Evolutionary conservation across 1,140 invertebrate species (phyloP), one percentile per base, ranked within the genome.

Genomic region (Drosophila aff.): DNA sequence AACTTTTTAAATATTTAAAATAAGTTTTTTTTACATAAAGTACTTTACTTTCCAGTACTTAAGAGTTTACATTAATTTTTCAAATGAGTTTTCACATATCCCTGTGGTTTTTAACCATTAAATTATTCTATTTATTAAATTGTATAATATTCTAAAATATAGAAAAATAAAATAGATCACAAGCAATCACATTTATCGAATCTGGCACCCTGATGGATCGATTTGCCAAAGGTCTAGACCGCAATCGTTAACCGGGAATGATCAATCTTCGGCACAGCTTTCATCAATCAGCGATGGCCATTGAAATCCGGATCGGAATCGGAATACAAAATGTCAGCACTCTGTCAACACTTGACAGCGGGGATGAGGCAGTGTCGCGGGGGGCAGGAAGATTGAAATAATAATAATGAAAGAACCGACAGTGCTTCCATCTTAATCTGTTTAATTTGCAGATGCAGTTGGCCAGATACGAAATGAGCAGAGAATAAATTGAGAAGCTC

Each of bases 251-350:
- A 50, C 55, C 52, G 8, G 10, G 40, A 26, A 74, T 44, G 82
- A 86, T 86, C 82, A 84, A 84, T 84, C 81, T 84, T 73, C 60
- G 55, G 62, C 18, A 40, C 59, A 21, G 68, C 65, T 72, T 65
- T 60, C 66, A 85, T 84, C 81, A 73, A 85, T 84, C 81, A 84
- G 53, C 77, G 50, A 76, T 66, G 18, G 63, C 62, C 62, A 82
- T 78, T 84, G 82, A 84, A 84, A 84, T 81, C 82, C 61, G 71
- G 55, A 73, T 73, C 68, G 23, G 78, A 84, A 84, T 77, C 82
- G 62, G 82, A 81, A 80, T 68, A 58, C 66, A 80, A 53, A 53
- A 73, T 84, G 82, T 85, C 82, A 81, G 69, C 82, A 76, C 82
- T 81, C 79, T 78, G 82, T 85, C 82, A 85, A 16, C 47, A 61